Evolutionary conservation across 1,140 invertebrate genomes (phyloP).

Genomic region (Diachasmimorpha longicaudata): DNA sequence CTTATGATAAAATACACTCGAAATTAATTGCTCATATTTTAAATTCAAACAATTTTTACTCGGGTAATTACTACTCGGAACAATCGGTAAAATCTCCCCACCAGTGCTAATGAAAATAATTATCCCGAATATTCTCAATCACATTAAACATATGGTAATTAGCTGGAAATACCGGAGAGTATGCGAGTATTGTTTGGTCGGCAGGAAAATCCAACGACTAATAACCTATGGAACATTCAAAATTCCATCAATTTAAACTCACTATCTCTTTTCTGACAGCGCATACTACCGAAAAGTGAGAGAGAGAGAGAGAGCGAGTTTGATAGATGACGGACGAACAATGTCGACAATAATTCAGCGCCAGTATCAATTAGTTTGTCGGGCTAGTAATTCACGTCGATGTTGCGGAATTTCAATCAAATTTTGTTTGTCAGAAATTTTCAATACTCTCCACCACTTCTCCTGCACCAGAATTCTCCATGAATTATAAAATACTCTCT

Average conservation of each 20-base stretch:
- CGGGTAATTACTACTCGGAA: no score
- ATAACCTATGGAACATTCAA: no score
- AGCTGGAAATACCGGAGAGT: no score
- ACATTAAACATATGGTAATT: no score
- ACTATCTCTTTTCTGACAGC: not conserved
- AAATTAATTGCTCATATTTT: no score
- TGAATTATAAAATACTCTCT: not conserved
- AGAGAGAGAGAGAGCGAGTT: not conserved
- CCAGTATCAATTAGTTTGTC: not conserved
- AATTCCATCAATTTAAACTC: not conserved
- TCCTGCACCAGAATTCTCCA: not conserved
- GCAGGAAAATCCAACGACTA: no score
- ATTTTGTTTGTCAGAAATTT: not conserved
- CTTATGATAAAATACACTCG: no score
- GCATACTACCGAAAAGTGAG: not conserved
- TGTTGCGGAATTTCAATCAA: not conserved
- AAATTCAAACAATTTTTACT: no score
- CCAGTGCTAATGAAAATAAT: no score
- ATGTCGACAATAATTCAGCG: not conserved
- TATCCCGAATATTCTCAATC: no score
- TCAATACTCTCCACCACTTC: not conserved
- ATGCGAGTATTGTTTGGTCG: no score
- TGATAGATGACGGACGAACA: not conserved
- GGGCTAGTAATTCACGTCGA: not conserved
- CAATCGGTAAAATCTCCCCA: no score